Evolutionary conservation across 2,888 invertebrate genomes (phyloP), one percentile per base, ranked within the genome.

Genomic region (Drosophila koepferae): DNA sequence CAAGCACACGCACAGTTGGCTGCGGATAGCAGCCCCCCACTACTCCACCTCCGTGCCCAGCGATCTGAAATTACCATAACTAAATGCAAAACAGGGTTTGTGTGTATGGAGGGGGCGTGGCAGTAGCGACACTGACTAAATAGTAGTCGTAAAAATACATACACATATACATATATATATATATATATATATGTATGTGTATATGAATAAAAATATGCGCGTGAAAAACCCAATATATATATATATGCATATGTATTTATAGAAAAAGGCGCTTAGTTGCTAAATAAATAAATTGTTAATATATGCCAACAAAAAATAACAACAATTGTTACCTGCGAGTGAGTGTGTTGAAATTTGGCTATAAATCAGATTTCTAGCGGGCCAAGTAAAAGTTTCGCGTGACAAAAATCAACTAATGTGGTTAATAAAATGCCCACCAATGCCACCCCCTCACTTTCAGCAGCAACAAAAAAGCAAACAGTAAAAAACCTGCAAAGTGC

Each of bases 361-460:
- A 88, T 86, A 86, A 86, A 86, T 86, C 89, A 90, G 77, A 79
- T 55, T 89, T 86, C 74, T 55, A 69, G 71, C 63, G 61, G 64
- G 31, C 62, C 46, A 41, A 23, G 20, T 23, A 55, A 64, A 78
- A 79, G 74, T 82, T 85, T 90, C 74, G 91, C 90, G 90, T 90
- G 90, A 91, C 90, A 87, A 87, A 85, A 91, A 90, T 87, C 91
- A 89, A 85, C 90, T 91, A 85, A 90, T 81, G 81, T 82, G 80
- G 83, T 81, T 89, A 88, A 87, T 89, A 90, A 88, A 82, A 60
- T 68, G 59, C 38, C 36, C 34, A 23, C 36, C 49, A 48, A 12
- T 31, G 7, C 16, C 12, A 1, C 10, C 41, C 20, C 43, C 18
- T 23, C 23, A 14, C 53, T 40, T 40, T 23, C 5, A 18, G 67